A percentile compares a stretch with the other conserved stretches of the same genome.
phyloP scores from a whole-genome alignment of 2,113 vertebrate species.

The Bujurquina vittata region DNA sequence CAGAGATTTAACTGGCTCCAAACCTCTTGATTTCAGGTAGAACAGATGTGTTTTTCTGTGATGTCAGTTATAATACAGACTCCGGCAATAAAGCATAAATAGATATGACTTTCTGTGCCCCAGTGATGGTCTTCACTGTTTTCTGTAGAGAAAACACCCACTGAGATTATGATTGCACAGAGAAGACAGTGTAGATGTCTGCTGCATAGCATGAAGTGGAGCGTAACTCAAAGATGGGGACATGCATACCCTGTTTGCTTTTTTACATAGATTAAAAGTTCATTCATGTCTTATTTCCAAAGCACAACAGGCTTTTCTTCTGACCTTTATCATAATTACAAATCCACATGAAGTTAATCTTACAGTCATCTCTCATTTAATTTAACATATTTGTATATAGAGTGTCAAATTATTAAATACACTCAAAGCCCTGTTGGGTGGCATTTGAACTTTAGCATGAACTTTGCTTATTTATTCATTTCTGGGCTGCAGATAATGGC shows the following conservation, averaged over 20 bases:
- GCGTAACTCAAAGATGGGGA: conserved; percentile 34
- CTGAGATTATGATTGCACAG: conserved; percentile 7
- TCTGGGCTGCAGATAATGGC: neutral
- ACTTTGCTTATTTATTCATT: neutral
- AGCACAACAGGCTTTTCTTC: conserved; percentile 5
- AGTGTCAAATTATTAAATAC: conserved; percentile 20
- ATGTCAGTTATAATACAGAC: conserved; percentile 15
- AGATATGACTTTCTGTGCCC: conserved; percentile 13
- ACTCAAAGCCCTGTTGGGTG: conserved; percentile 20
- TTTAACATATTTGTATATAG: conserved; percentile 6
- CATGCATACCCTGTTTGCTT: neutral
- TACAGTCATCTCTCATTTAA: neutral
- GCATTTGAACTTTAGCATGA: conserved; percentile 11
- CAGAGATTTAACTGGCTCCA: conserved; percentile 10
- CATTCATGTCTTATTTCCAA: neutral
- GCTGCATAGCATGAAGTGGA: conserved; percentile 32
- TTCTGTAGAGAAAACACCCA: neutral
- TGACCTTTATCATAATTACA: neutral
- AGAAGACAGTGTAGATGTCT: neutral
- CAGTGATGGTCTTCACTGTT: neutral
- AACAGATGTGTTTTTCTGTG: conserved; percentile 13
- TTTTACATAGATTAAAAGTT: conserved; percentile 9
- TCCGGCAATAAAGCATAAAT: conserved; percentile 18
- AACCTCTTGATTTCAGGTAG: neutral
- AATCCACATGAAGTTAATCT: neutral